phyloP scores from a whole-genome alignment of 2,113 vertebrate species.

The Oryzias javanicus region DNA sequence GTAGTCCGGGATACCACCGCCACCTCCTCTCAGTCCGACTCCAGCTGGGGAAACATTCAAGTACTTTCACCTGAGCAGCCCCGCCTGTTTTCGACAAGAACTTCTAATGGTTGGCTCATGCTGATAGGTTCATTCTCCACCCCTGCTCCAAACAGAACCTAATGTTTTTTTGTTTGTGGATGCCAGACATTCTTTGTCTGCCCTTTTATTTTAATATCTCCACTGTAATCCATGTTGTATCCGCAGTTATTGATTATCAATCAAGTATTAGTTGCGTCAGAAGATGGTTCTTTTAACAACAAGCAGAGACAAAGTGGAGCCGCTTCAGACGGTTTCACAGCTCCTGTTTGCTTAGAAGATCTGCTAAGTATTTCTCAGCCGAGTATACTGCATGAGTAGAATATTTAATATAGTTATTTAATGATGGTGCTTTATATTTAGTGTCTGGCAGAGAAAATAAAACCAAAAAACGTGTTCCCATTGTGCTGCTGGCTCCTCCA shows the following conservation, averaged over 20 bases:
- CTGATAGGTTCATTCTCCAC: no score
- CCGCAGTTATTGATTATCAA: constrained; percentile 9
- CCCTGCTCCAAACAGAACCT: not conserved
- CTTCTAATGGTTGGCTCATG: no score
- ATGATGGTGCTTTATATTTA: constrained; percentile 43
- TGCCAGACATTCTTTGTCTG: no score
- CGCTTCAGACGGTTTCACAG: not conserved
- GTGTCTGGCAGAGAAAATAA: constrained; percentile 24
- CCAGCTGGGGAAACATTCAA: constrained; percentile 4
- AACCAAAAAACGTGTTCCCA: no score
- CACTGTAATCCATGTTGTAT: not conserved
- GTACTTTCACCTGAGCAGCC: not conserved
- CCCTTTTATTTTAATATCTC: not conserved
- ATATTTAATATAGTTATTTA: constrained; percentile 68
- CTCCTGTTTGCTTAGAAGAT: constrained; percentile 28
- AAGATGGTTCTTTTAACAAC: not conserved
- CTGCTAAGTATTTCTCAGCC: constrained; percentile 74
- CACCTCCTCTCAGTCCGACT: constrained; percentile 3
- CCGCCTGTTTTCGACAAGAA: not conserved
- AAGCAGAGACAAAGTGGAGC: constrained; percentile 12
- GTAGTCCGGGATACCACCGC: constrained; percentile 40
- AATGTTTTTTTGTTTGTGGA: not conserved
- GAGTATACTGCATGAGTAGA: constrained; percentile 73
- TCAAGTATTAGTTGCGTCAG: constrained; percentile 5
- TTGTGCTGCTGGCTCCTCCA: not conserved